A percentile compares a stretch with the other conserved stretches of the same genome.
Conservation (phyloP, 92 coral and sea anemone genomes). For the Isaurus tuberculatus region DNA sequence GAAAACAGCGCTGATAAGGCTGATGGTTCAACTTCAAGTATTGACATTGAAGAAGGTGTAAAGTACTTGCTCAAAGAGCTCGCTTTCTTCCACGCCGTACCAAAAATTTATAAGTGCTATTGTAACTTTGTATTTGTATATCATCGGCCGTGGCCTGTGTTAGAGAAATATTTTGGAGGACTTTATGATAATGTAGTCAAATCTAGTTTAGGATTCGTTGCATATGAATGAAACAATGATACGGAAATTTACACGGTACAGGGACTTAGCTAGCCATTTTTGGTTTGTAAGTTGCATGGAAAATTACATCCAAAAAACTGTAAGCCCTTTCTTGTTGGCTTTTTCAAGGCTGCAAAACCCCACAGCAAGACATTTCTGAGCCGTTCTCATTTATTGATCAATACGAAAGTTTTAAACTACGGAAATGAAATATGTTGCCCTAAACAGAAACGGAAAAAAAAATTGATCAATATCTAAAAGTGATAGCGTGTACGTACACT, state of each 20-base stretch:
- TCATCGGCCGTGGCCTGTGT: slow-evolving; percentile 84
- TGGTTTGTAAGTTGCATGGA: too few species aligned
- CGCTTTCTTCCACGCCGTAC: slow-evolving; percentile 71
- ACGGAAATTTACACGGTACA: neutral
- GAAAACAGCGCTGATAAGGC: slow-evolving; percentile 37
- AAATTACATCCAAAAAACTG: too few species aligned
- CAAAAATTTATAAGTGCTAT: slow-evolving; percentile 64
- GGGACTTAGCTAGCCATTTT: too few species aligned
- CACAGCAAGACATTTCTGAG: too few species aligned
- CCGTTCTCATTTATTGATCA: too few species aligned
- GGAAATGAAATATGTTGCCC: too few species aligned
- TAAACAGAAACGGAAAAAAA: too few species aligned
- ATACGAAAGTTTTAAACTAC: too few species aligned
- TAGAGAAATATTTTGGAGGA: slow-evolving; percentile 79
- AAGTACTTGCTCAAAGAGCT: slow-evolving; percentile 77
- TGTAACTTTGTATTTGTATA: slow-evolving; percentile 79
- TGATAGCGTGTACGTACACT: too few species aligned
- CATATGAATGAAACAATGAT: slow-evolving; percentile 31
- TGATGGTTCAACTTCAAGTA: neutral
- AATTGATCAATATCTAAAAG: too few species aligned
- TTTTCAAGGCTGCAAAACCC: too few species aligned
- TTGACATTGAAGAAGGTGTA: slow-evolving; percentile 81
- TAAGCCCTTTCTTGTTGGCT: too few species aligned
- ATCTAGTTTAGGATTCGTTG: slow-evolving; percentile 72
- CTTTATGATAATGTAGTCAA: slow-evolving; percentile 64